Conservation (phyloP, 2,888 invertebrate species). For the Chloroclystis v-ata region DNA sequence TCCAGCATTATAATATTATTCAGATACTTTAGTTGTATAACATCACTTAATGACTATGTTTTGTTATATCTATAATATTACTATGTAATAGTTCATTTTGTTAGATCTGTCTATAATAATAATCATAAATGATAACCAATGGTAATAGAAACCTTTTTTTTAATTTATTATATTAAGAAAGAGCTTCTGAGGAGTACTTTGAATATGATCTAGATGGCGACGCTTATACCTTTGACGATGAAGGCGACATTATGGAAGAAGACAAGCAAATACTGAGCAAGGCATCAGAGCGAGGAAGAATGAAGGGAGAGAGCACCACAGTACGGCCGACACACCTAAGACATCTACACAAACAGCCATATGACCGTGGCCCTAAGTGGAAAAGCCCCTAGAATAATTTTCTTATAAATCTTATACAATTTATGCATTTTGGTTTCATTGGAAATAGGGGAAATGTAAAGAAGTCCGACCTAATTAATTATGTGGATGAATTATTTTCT, state of each 20-base stretch:
- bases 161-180: conserved; percentile 40
- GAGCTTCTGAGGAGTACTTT: conserved; percentile 51
- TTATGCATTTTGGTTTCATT: conserved; percentile 33
- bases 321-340: conserved; percentile 59
- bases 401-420: conserved; percentile 25
- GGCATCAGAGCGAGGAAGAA: conserved; percentile 26
- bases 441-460: no score
- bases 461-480: no score
- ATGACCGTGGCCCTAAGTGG: conserved; percentile 62
- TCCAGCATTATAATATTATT: no score
- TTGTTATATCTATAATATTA: no score
- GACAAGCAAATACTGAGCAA: conserved; percentile 49
- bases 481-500: no score
- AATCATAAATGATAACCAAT: no score
- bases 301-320: conserved; percentile 37
- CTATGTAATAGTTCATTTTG: no score
- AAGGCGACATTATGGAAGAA: conserved; percentile 57
- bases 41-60: no score
- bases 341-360: conserved; percentile 75
- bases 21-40: no score
- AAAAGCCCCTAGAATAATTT: conserved; percentile 26
- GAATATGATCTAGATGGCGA: conserved; percentile 52
- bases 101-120: no score
- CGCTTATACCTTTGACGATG: conserved; percentile 54
- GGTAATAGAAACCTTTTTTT: no score